Conservation (phyloP, 2,888 invertebrate species). For the Pachymerium ferrugineum region DNA sequence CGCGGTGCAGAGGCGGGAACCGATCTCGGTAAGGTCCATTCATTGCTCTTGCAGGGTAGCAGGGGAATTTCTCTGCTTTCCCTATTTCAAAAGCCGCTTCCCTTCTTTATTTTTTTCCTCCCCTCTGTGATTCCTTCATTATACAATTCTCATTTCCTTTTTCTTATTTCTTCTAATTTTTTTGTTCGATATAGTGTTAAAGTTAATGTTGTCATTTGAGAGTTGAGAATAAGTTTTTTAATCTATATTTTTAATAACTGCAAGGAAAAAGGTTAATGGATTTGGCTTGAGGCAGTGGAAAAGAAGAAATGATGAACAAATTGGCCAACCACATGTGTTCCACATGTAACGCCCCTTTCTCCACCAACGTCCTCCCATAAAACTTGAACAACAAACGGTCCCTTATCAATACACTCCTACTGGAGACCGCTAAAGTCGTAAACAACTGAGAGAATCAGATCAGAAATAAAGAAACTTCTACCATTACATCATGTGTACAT, state of each 20-base stretch:
- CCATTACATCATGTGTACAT: no score
- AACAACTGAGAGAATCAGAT: background rate
- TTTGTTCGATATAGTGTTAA: no score
- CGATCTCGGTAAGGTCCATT: background rate
- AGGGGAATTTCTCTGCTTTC: background rate
- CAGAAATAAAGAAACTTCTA: no score
- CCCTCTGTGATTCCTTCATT: background rate
- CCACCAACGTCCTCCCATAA: background rate
- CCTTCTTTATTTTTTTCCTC: no score
- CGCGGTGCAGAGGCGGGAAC: background rate
- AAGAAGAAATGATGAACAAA: background rate
- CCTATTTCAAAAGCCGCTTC: background rate
- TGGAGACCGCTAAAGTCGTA: background rate
- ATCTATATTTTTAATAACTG: background rate
- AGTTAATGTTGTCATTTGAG: no score
- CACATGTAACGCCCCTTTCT: background rate
- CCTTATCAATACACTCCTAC: background rate
- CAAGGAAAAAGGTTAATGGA: background rate
- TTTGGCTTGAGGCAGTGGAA: background rate
- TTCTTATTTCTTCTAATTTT: no score
- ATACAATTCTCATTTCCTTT: background rate
- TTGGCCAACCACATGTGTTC: background rate
- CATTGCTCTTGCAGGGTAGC: background rate
- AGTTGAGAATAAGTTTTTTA: no score
- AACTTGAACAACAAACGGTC: background rate